Evolutionary conservation across 2,888 invertebrate species (phyloP), one percentile per base, ranked within the genome.

Genomic region (Tanypteryx hageni): DNA sequence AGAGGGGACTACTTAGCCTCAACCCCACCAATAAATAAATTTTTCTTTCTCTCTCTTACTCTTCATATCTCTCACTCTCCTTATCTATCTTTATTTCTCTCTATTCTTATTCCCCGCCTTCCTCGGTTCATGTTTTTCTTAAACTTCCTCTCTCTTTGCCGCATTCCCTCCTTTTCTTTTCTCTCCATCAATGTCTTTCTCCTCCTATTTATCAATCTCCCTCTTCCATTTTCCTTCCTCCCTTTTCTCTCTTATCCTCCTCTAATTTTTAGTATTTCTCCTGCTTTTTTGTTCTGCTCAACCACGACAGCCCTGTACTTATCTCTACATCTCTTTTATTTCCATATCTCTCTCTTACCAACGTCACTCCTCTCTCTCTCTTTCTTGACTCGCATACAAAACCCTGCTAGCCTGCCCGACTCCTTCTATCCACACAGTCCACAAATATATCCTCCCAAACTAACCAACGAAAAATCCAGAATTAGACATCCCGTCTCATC

Each of bases 371-470:
- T 44, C 5, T 44, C 44, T 44, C 44, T 44, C 44, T 44, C 44
- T 44, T 44, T 44, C 44, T 44, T 44, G 44, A 44, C 3, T 44
- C 44, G 44, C 44, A 44, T 44, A 76, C 76, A 27, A 27, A 76
- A 76, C 76, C 76, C 11, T 10, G 76, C 76, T 76, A 76, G 76
- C 27, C 76, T 76, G 27, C 27, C 76, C 76, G 76, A 27, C 76
- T 76, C 76, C 44, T 44, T 5, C 44, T 44, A 44, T 44, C 44
- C 44, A 44, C 44, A 44, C 44, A 44, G 44, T 44, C 44, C 76
- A 76, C 76, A 76, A 76, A 76, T 76, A 76, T 76, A 76, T 27
- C n/a, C 22, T 22, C 22, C 76, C 22, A 76, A 76, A 76, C 68
- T n/a, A 68, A 68, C 22, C 27, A 14, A 76, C 11, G 76, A 27